Evolutionary conservation across 2,888 invertebrate species (phyloP).

Genomic region (Nephrotoma appendiculata): DNA sequence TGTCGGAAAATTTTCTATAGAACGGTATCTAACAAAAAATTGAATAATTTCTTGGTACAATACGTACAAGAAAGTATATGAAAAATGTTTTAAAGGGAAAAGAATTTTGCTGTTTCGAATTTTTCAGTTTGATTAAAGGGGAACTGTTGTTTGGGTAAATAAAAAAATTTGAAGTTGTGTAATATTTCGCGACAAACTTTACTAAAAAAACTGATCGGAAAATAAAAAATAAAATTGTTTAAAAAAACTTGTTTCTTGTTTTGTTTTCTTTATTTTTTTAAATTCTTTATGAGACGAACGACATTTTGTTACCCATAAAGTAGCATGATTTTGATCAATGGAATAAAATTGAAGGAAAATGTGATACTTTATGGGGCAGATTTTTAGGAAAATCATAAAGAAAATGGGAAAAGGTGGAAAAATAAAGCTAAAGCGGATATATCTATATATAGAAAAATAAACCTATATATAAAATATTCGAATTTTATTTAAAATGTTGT

Average conservation of each 20-base stretch:
- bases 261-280: not conserved
- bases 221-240: not conserved
- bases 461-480: not conserved
- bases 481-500: not conserved
- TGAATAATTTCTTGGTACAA: not conserved
- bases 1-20: not conserved
- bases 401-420: not conserved
- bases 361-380: conserved; percentile 11
- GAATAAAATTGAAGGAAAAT: not conserved
- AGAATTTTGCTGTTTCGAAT: not conserved
- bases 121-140: not conserved
- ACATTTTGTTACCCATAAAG: conserved; percentile 7
- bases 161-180: not conserved
- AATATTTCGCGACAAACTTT: not conserved
- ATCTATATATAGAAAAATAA: not conserved
- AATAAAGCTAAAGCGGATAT: conserved; percentile 6
- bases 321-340: not conserved
- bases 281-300: conserved; percentile 3
- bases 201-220: not conserved
- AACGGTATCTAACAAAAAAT: conserved; percentile 1
- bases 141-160: not conserved
- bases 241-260: not conserved
- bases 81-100: not conserved
- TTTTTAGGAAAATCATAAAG: not conserved
- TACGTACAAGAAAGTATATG: conserved; percentile 5